Percentiles rank a stretch among this genome's conserved stretches.
Evolutionary conservation across 2,888 invertebrate genomes (phyloP).

Genomic region (Corbicula japonica): DNA sequence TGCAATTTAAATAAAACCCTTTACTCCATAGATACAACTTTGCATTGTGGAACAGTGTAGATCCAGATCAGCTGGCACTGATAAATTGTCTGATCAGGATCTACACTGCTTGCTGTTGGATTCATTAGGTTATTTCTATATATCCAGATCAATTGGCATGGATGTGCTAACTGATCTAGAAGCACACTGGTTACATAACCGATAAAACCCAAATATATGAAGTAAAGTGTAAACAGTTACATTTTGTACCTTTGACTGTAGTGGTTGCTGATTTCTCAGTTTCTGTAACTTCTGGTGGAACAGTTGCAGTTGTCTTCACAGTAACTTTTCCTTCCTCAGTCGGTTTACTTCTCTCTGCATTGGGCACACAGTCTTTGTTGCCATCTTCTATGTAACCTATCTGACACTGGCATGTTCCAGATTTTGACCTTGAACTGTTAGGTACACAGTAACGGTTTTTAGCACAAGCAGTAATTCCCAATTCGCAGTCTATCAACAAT

Average conservation of each 20-base stretch:
- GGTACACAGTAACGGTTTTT: slow-evolving; percentile 25
- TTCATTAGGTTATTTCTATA: no score
- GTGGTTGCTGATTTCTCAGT: neutral
- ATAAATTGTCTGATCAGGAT: no score
- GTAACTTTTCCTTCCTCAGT: neutral
- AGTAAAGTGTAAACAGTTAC: no score
- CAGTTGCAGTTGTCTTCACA: neutral
- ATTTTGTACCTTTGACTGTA: slow-evolving; percentile 9
- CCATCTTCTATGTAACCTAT: slow-evolving; percentile 27
- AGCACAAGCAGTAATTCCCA: slow-evolving; percentile 48
- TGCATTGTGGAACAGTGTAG: no score
- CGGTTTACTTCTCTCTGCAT: neutral
- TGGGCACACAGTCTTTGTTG: slow-evolving; percentile 4
- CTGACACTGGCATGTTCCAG: slow-evolving; percentile 44
- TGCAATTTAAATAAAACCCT: no score
- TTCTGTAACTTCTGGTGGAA: neutral
- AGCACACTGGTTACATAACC: no score
- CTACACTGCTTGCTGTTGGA: no score
- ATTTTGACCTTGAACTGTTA: slow-evolving; percentile 8
- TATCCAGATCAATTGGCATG: no score
- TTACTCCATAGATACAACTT: no score
- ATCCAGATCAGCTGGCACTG: no score
- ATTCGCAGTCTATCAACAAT: slow-evolving; percentile 45
- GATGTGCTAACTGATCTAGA: no score
- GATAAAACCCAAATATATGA: no score